Conservation (phyloP, 2,888 invertebrate genomes). For the Leptarthrus brevirostris region DNA sequence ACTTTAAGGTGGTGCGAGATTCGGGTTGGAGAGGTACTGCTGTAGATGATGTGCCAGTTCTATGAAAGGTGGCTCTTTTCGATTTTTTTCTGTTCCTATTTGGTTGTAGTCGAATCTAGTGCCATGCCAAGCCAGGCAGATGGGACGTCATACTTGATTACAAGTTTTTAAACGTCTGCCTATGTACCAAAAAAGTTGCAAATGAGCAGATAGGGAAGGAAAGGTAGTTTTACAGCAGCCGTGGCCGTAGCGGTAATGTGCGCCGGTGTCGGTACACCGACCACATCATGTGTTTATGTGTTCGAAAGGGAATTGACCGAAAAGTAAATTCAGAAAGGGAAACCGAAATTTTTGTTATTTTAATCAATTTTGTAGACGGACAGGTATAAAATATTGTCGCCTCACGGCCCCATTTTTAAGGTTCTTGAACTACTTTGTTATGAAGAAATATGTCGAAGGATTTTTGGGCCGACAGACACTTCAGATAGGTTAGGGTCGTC, state of each 20-base stretch:
- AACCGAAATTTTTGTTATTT: constrained; percentile 37
- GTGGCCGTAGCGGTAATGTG: constrained; percentile 9
- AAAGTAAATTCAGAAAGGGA: constrained; percentile 44
- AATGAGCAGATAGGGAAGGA: not conserved
- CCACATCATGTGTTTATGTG: constrained; percentile 16
- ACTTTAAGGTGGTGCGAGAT: not conserved
- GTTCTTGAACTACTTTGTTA: constrained; percentile 32
- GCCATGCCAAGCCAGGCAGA: not conserved
- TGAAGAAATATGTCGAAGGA: not conserved
- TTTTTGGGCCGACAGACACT: not conserved
- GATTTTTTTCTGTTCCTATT: not conserved
- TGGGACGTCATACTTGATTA: constrained; percentile 25
- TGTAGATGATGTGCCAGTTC: too few species aligned
- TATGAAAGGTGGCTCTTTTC: too few species aligned
- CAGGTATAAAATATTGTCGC: constrained; percentile 45
- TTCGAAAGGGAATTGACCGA: constrained; percentile 42
- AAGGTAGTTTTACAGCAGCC: not conserved
- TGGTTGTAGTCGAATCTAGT: not conserved
- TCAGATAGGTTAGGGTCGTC: too few species aligned
- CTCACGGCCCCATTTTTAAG: constrained; percentile 33
- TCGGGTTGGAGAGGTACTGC: not conserved
- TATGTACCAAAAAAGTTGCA: not conserved
- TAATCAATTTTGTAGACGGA: constrained; percentile 41
- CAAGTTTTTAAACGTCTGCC: not conserved
- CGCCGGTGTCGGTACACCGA: not conserved